A percentile compares a stretch with the other conserved stretches of the same genome.
Conservation (phyloP, 2,797 vertebrate genomes). For the Anguilla anguilla region DNA sequence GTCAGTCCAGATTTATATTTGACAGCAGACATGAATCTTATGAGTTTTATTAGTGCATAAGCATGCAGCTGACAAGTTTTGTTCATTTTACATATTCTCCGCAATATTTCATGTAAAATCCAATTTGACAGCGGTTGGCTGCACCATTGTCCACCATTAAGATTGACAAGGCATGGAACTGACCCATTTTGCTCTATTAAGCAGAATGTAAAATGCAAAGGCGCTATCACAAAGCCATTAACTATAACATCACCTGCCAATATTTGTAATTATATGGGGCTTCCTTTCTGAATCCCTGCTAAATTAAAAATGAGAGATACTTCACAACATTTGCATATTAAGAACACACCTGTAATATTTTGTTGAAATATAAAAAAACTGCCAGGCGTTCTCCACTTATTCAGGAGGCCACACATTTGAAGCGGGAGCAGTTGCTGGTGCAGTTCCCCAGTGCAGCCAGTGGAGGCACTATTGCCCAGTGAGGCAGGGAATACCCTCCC, state of each 20-base stretch:
- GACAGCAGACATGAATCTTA: background rate
- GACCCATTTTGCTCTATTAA: background rate
- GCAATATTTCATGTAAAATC: background rate
- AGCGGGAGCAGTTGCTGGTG: background rate
- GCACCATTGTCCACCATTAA: background rate
- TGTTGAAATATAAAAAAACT: background rate
- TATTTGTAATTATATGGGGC: background rate
- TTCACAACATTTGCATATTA: background rate
- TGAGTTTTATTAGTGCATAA: background rate
- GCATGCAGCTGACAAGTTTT: background rate
- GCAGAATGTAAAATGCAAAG: background rate
- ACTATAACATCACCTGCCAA: background rate
- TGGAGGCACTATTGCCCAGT: background rate
- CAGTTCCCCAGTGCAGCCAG: background rate
- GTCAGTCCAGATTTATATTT: background rate
- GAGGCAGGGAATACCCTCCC: background rate
- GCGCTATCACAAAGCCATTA: background rate
- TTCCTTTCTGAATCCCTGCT: background rate
- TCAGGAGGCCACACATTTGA: background rate
- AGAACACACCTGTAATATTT: background rate
- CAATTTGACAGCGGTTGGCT: slow-evolving; percentile 11
- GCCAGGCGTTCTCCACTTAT: background rate
- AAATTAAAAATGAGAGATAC: background rate
- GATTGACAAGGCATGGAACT: background rate
- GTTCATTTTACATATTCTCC: background rate